A percentile compares a stretch with the other conserved stretches of the same genome.
Conservation (phyloP, 2,797 vertebrate species). For the Arremon aurantiirostris region DNA sequence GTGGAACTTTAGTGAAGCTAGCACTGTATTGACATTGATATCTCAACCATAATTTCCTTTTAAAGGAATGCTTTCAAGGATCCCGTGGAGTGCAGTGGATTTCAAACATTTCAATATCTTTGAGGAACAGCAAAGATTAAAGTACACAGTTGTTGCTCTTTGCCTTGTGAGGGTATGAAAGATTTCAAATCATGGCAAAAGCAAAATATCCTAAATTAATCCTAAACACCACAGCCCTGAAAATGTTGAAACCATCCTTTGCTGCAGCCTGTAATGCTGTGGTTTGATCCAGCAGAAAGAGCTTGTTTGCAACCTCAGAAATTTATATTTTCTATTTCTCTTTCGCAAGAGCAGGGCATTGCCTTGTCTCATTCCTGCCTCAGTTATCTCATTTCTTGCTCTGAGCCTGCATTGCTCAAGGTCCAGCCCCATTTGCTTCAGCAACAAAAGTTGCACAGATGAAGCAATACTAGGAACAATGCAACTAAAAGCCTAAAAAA, state of each 20-base stretch:
- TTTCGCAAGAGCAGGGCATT: background rate
- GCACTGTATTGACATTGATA: background rate
- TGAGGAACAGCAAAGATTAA: background rate
- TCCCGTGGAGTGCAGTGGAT: background rate
- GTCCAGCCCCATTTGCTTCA: background rate
- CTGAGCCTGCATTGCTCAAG: constrained; percentile 21
- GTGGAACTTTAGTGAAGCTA: background rate
- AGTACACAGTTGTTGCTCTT: background rate
- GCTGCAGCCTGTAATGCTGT: background rate
- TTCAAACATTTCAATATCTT: background rate
- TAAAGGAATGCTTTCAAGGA: background rate
- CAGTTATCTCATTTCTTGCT: background rate
- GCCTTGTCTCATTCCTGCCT: background rate
- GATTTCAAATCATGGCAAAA: background rate
- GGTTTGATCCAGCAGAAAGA: background rate
- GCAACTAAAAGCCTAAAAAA: background rate
- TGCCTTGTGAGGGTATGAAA: background rate
- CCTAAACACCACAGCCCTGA: background rate
- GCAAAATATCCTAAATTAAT: background rate
- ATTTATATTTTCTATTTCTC: background rate
- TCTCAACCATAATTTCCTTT: background rate
- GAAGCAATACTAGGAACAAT: background rate
- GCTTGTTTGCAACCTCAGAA: background rate
- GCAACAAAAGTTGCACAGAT: background rate
- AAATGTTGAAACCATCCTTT: background rate